These are phyloP conservation scores for Dorcus parallelipipedus DNA, from an alignment of 2,888 invertebrate genomes.

Conservation along the genomic window DNA sequence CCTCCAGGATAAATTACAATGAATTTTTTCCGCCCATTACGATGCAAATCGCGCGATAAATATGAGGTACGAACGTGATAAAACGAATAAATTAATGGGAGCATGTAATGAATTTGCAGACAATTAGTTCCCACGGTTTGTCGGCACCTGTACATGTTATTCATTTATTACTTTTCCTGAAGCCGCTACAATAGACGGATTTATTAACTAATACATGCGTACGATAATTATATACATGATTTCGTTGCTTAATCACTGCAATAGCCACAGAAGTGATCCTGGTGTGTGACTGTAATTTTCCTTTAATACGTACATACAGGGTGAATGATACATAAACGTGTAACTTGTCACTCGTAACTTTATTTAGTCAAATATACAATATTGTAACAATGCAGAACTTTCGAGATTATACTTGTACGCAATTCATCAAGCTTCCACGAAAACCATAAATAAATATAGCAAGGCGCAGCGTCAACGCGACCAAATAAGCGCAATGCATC, in stretches of 20 bases:
- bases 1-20: neutral
- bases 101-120: constrained; percentile 19
- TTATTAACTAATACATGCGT: neutral
- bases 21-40: neutral
- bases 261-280: no score
- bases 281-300: no score
- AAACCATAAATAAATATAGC: no score
- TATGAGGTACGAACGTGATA: neutral
- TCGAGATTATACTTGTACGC: no score
- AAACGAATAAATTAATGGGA: constrained; percentile 16
- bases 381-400: no score
- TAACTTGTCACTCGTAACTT: no score
- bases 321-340: no score
- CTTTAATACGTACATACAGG: no score
- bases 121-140: constrained; percentile 28
- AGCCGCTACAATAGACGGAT: neutral
- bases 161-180: neutral
- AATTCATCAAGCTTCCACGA: no score
- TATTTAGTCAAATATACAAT: no score
- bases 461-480: no score
- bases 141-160: constrained; percentile 21
- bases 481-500: no score
- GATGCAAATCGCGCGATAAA: constrained; percentile 11
- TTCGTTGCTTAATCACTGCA: neutral
- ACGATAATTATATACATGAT: neutral